These are phyloP conservation scores for Gymnocypris eckloni DNA, from an alignment of 2,797 vertebrate genomes.

Conservation along the genomic window DNA sequence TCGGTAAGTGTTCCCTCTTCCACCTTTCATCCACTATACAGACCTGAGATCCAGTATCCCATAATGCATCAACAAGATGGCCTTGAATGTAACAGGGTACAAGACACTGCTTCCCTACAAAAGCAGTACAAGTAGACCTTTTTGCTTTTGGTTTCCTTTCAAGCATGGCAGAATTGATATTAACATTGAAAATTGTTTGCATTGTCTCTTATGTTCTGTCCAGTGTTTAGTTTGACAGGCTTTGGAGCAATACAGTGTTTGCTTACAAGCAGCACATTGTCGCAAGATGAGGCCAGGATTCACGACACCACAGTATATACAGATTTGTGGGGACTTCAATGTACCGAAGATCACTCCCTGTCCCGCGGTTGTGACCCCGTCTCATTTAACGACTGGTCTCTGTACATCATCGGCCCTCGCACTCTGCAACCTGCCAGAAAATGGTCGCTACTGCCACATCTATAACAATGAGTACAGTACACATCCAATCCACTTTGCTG, in stretches of 20 bases:
- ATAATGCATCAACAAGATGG: neutral
- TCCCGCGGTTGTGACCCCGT: neutral
- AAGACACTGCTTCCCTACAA: neutral
- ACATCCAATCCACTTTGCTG: slow-evolving; percentile 1
- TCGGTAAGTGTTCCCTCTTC: neutral
- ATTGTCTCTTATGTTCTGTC: neutral
- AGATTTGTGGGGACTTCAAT: neutral
- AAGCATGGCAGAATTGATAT: neutral
- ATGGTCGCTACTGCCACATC: slow-evolving; percentile 1
- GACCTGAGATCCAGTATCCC: slow-evolving; percentile 17
- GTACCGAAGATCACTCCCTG: neutral
- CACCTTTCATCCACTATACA: neutral
- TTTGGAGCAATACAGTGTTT: neutral
- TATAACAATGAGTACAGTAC: slow-evolving; percentile 6
- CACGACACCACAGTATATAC: neutral
- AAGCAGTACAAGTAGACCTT: neutral
- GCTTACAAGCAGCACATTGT: neutral
- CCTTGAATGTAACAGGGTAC: neutral
- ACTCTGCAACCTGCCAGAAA: slow-evolving; percentile 6
- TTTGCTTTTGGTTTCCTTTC: neutral
- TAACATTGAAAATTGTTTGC: neutral
- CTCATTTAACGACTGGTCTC: neutral
- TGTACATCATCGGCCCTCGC: neutral
- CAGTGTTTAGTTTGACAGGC: neutral
- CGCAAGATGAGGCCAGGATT: neutral